Evolutionary conservation across 2,113 vertebrate species (phyloP).

Genomic region (Lepidothrix coronata): DNA sequence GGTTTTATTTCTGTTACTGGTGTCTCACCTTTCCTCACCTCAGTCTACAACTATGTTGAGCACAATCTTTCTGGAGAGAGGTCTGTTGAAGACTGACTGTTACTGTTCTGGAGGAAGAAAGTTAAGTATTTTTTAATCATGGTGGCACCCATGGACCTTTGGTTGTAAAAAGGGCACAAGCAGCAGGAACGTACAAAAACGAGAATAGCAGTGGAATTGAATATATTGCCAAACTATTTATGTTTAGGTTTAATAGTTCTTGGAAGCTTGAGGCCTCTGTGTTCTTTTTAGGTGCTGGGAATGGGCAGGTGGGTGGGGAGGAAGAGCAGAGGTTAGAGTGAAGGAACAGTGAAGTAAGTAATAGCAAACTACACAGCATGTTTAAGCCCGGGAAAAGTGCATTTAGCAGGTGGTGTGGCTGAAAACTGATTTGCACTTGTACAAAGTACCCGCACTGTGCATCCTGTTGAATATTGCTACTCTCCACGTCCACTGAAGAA

Average conservation of each 20-base stretch:
- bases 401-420: not conserved
- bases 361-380: not conserved
- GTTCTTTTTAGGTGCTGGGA: not conserved
- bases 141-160: accelerated
- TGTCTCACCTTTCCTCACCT: accelerated
- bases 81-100: not conserved
- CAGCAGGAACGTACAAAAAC: not conserved
- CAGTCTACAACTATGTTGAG: accelerated
- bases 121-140: not conserved
- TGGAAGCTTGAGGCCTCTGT: not conserved
- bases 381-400: not conserved
- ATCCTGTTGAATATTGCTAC: not conserved
- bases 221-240: not conserved
- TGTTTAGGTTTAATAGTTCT: not conserved
- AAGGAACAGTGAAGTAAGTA: not conserved
- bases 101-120: not conserved
- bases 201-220: not conserved
- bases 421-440: not conserved
- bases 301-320: not conserved
- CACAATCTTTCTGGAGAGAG: not conserved
- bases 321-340: not conserved
- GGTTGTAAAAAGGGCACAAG: not conserved
- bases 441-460: not conserved
- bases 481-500: not conserved
- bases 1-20: not conserved